A percentile compares a stretch with the other conserved stretches of the same genome.
These are phyloP conservation scores for Ganaspis sp. DNA, from an alignment of 1,140 invertebrate genomes.

Conservation along the genomic window DNA sequence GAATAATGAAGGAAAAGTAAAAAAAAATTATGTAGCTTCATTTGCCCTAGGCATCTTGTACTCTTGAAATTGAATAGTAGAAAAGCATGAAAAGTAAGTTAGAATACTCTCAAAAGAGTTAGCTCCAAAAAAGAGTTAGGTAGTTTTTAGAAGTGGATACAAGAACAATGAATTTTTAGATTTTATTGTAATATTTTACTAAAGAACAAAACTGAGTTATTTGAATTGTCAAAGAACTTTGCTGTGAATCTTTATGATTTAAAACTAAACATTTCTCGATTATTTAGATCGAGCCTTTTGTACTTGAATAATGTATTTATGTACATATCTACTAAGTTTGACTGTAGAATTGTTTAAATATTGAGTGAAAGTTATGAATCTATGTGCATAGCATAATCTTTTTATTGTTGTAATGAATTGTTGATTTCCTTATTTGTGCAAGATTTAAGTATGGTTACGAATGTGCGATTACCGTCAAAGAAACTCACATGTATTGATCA, in stretches of 20 bases:
- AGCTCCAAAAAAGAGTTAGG: neutral
- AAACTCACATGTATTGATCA: too few relatives aligned
- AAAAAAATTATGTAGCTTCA: neutral
- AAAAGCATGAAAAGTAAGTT: neutral
- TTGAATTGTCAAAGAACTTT: neutral
- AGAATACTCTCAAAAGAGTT: neutral
- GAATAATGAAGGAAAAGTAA: neutral
- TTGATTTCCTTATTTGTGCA: too few relatives aligned
- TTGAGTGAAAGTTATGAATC: neutral
- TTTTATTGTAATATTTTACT: neutral
- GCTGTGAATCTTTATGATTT: slow-evolving; percentile 6
- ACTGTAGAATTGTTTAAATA: neutral
- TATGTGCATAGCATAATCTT: too few relatives aligned
- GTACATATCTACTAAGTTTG: slow-evolving; percentile 1
- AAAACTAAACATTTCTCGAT: slow-evolving; percentile 4
- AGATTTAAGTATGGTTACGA: too few relatives aligned
- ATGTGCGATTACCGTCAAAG: too few relatives aligned
- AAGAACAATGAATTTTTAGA: neutral
- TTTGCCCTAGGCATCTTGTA: neutral
- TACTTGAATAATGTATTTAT: slow-evolving; percentile 1
- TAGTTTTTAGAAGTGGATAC: neutral
- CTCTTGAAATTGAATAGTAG: neutral
- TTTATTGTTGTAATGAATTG: too few relatives aligned
- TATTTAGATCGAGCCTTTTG: neutral
- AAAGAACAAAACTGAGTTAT: neutral